Base-by-base conservation (phyloP, 1,140 invertebrate species). In the Propsilocerus akamusi region DNA sequence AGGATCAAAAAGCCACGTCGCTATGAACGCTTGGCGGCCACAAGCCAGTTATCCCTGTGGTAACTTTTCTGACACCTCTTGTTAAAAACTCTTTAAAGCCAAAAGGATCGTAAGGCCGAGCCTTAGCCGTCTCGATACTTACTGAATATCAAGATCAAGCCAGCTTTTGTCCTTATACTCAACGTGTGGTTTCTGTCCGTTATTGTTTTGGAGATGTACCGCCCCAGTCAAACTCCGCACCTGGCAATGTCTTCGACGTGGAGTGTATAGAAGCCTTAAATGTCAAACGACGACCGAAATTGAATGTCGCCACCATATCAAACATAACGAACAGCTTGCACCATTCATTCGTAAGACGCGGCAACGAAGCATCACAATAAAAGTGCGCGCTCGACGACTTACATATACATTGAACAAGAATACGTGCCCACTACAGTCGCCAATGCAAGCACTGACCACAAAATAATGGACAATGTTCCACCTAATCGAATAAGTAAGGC, bases 31-130 rank as follows among this genome's bases (percentile, higher is more conserved):
- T 81, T 79, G 78, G 79, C 79, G 71, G 78, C 79, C 77, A 83
- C 79, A 80, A 83, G 76, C 77, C 78, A 81, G 76, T 82, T 83
- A 80, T 83, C 76, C 80, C 80, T 82, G 78, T 81, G 76, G 80
- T 81, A 83, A 82, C 80, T 82, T 82, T 81, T 81, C 78, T 80
- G 77, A 73, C 77, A 81, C 77, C 76, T 81, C 75, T 81, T 74
- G 76, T 76, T 77, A 70, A 71, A 82, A 83, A 80, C 74, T 77
- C 75, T 71, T 69, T 67, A 77, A 68, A 70, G n/a, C 71, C 69
- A 72, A 81, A 79, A 81, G 77, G 78, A 81, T 81, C 77, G 78
- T 79, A 79, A 81, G 77, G 78, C 78, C 79, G 70, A 72, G 73
- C 77, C 82, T 82, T 82, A 77, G 70, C 73, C 73, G 76, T 81